Evolutionary conservation across 2,113 vertebrate genomes (phyloP), one percentile per base, ranked within the genome.

Genomic region (Leptodactylus fuscus): DNA sequence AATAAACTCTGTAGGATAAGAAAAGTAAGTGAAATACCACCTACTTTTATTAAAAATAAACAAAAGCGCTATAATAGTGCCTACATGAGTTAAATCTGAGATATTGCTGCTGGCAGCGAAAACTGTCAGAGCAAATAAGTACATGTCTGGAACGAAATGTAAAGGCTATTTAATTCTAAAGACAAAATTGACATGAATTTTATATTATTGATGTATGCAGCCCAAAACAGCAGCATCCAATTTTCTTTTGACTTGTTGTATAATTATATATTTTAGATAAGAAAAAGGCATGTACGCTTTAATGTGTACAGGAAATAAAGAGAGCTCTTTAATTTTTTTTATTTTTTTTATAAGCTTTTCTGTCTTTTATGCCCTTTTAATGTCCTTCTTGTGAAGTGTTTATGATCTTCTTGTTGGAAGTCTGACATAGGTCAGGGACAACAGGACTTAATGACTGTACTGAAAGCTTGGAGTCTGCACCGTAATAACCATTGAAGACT

Each of bases 371-470:
- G 49, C 24, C 24, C 1, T 74, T 76, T 51, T 51, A 41, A 27
- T 18, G 55, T 36, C 22, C 11, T 20, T 49, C 29, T 27, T 51
- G 18, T 71, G 27, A 51, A 82, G 32, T 51, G 18, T 70, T 70
- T 70, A 29, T 69, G 62, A 49, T 82, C 67, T 82, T 53, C 46
- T 55, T 71, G 58, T 82, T 73, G 16, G 36, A n/a, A 82, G 67
- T 70, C 67, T 82, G 81, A 82, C 81, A 53, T 71, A 73, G 62
- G 27, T 49, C 62, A 81, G 62, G 11, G n/a, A 81, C 80, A 69
- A 48, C 80, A 34, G 11, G 29, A 81, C 38, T 34, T 69, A 81
- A 62, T 81, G 55, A 27, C 62, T 69, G 27, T 69, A 69, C 62
- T 58, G 15, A 48, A 55, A 38, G 32, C 29, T 24, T 55, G 48